These are phyloP conservation scores for Aradophagus sp. DNA, from an alignment of 1,140 invertebrate genomes.

Conservation along the genomic window DNA sequence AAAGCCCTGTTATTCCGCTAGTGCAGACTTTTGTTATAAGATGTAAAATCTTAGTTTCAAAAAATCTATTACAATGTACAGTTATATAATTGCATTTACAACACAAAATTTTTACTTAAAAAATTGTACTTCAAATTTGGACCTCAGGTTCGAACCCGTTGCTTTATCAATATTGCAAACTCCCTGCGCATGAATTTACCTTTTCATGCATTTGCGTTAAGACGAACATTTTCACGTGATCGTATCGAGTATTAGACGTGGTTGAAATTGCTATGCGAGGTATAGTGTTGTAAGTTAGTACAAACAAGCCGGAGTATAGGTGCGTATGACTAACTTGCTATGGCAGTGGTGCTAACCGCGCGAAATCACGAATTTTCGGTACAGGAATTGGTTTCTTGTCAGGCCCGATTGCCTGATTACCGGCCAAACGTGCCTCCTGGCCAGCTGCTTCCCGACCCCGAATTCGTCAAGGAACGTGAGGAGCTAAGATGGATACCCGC, in stretches of 20 bases:
- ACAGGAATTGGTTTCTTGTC: constrained; percentile 76
- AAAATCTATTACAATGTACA: too few species aligned
- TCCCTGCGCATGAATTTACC: too few species aligned
- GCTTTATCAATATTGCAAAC: too few species aligned
- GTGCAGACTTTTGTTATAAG: too few species aligned
- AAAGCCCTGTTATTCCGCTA: too few species aligned
- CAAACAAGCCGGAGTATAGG: constrained; percentile 68
- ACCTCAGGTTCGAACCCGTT: too few species aligned
- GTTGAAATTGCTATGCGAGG: constrained; percentile 27
- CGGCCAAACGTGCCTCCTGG: constrained; percentile 81
- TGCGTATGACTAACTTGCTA: constrained; percentile 69
- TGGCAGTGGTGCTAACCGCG: constrained; percentile 73
- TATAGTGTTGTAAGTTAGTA: constrained; percentile 26
- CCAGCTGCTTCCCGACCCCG: constrained; percentile 83
- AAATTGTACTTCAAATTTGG: too few species aligned
- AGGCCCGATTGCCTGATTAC: constrained; percentile 88
- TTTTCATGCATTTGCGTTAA: too few species aligned
- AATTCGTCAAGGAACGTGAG: constrained; percentile 85
- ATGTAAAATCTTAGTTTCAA: too few species aligned
- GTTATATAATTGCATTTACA: too few species aligned
- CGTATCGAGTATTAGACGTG: constrained; percentile 27
- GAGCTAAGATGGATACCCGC: constrained; percentile 95
- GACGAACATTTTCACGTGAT: constrained; percentile 13
- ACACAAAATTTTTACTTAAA: too few species aligned
- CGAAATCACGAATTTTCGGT: constrained; percentile 72